Evolutionary conservation across 30 jellyfish, hydroid and myxozoan genomes (phyloP).

Genomic region (Turritopsis dohrnii): DNA sequence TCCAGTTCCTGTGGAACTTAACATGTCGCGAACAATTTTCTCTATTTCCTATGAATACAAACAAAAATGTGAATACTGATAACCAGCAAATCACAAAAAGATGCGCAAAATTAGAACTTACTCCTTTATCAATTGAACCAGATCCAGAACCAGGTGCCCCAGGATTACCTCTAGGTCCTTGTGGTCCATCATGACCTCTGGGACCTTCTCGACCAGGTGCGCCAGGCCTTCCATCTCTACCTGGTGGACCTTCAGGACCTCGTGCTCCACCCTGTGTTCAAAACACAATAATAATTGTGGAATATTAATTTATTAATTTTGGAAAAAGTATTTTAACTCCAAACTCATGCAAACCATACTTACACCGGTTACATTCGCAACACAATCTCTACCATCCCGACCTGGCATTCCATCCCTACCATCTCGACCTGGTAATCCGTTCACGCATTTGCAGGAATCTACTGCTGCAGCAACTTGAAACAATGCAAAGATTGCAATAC

Average conservation of each 20-base stretch:
- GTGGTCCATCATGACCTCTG: not conserved
- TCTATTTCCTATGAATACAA: not conserved
- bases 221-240: constrained; percentile 5
- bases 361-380: not conserved
- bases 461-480: not conserved
- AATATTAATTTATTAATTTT: not conserved
- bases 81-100: not conserved
- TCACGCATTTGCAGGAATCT: not conserved
- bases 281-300: not conserved
- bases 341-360: not conserved
- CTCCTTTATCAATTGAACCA: not conserved
- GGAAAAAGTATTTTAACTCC: not conserved
- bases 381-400: constrained; percentile 5
- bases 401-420: not conserved
- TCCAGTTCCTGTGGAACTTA: not conserved
- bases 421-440: constrained; percentile 18
- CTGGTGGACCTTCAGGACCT: not conserved
- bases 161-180: constrained; percentile 3
- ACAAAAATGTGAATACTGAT: not conserved
- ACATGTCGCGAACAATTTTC: not conserved
- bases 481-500: not conserved
- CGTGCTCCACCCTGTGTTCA: not conserved
- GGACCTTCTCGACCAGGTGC: not conserved
- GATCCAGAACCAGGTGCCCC: not conserved
- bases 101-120: not conserved